phyloP scores from a whole-genome alignment of 2,113 vertebrate species.

The Vulpes ferrilata region DNA sequence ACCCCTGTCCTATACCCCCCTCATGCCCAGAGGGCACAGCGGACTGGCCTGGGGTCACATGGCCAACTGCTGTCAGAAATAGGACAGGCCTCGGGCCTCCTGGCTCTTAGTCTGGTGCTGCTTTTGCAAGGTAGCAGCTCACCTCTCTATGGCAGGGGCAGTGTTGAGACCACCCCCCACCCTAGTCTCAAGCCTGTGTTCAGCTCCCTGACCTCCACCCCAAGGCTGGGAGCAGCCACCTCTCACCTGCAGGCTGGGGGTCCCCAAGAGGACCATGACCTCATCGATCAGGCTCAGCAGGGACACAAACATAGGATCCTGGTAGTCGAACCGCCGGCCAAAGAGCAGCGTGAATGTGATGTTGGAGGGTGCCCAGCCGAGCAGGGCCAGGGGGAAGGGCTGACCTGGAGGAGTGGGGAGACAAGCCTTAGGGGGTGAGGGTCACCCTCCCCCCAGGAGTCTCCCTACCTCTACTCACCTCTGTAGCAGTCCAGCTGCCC shows the following conservation, averaged over 20 bases:
- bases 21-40: not conserved
- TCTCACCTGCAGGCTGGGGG: slow-evolving; percentile 86
- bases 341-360: slow-evolving; percentile 88
- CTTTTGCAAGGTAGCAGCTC: fast-evolving
- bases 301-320: slow-evolving; percentile 85
- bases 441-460: fast-evolving
- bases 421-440: not conserved
- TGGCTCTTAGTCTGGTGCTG: too few species aligned
- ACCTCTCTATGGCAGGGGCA: not conserved
- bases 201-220: not conserved
- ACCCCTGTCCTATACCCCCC: not conserved
- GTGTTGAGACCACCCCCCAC: not conserved
- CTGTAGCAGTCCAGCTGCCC: slow-evolving; percentile 84
- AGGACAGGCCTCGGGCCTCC: too few species aligned
- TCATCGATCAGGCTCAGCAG: slow-evolving; percentile 88
- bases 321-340: slow-evolving; percentile 88
- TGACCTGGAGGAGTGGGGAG: slow-evolving; percentile 64
- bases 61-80: fast-evolving
- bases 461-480: slow-evolving; percentile 81
- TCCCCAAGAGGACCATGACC: slow-evolving; percentile 88
- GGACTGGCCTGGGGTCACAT: not conserved
- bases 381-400: slow-evolving; percentile 84
- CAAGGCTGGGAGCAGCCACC: fast-evolving
- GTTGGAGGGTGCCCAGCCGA: slow-evolving; percentile 88
- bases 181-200: not conserved